phyloP scores from a whole-genome alignment of 1,140 invertebrate species.

The Calliopsis andreniformis region DNA sequence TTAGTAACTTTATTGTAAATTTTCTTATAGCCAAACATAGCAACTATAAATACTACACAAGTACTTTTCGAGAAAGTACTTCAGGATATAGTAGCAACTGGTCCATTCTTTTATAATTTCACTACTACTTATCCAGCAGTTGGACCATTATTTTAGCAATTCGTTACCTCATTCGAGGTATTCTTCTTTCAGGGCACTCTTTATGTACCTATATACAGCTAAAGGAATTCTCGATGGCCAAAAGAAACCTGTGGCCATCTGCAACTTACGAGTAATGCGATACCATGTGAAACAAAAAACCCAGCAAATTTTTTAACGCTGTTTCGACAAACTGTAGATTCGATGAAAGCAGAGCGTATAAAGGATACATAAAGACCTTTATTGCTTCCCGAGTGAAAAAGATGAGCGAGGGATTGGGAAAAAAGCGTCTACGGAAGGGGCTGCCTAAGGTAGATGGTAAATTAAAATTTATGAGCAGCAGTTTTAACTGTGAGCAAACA shows the following conservation, averaged over 20 bases:
- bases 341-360: slow-evolving; percentile 53
- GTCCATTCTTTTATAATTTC: too few relatives aligned
- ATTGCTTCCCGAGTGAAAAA: slow-evolving; percentile 46
- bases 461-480: background rate
- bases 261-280: slow-evolving; percentile 41
- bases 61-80: too few relatives aligned
- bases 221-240: background rate
- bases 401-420: background rate
- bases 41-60: too few relatives aligned
- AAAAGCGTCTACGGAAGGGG: background rate
- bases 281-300: slow-evolving; percentile 21
- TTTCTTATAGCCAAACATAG: too few relatives aligned
- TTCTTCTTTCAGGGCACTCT: background rate
- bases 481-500: background rate
- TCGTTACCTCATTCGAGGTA: too few relatives aligned
- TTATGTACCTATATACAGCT: background rate
- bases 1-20: too few relatives aligned
- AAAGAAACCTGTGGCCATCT: slow-evolving; percentile 25
- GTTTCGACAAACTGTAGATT: slow-evolving; percentile 43
- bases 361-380: slow-evolving; percentile 48
- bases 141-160: too few relatives aligned
- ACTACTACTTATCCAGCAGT: too few relatives aligned
- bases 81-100: too few relatives aligned
- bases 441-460: background rate
- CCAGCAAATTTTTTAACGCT: slow-evolving; percentile 35